Conservation (phyloP, 2,113 vertebrate genomes). For the Arothron firmamentum region DNA sequence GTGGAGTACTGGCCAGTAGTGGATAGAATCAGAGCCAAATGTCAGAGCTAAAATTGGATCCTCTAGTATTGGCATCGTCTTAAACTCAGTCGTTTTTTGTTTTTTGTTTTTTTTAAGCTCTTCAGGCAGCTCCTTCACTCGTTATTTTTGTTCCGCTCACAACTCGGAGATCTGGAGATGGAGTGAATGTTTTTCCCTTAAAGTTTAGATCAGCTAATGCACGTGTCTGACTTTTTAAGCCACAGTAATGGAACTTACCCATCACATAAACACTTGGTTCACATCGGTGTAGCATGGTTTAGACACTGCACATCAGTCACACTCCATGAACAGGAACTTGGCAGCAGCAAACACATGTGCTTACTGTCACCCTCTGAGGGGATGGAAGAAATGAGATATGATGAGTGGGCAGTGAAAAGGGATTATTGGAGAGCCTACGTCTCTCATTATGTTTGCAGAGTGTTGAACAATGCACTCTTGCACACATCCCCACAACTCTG, state of each 20-base stretch:
- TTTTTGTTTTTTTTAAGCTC: slow-evolving; percentile 6
- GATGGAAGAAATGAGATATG: slow-evolving; percentile 31
- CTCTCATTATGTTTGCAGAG: slow-evolving; percentile 33
- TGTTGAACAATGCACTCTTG: slow-evolving; percentile 25
- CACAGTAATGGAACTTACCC: slow-evolving; percentile 10
- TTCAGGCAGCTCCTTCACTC: neutral
- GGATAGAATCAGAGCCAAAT: slow-evolving; percentile 41
- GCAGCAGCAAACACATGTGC: slow-evolving; percentile 22
- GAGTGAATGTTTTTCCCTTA: slow-evolving; percentile 10
- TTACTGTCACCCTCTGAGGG: slow-evolving; percentile 29
- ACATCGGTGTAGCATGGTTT: slow-evolving; percentile 27
- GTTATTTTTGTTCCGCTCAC: slow-evolving; percentile 2
- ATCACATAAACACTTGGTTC: slow-evolving; percentile 30
- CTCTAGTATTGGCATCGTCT: slow-evolving; percentile 3
- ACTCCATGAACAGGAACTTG: slow-evolving; percentile 36
- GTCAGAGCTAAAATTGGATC: slow-evolving; percentile 52
- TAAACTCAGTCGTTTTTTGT: neutral
- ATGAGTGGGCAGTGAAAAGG: slow-evolving; percentile 24
- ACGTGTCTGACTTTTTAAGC: slow-evolving; percentile 5
- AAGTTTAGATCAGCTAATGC: slow-evolving; percentile 31
- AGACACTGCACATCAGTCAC: slow-evolving; percentile 39
- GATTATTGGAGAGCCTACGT: slow-evolving; percentile 26
- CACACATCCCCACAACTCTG: slow-evolving; percentile 41
- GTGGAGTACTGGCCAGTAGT: slow-evolving; percentile 6
- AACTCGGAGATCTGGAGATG: slow-evolving; percentile 4